These are phyloP conservation scores for Maconellicoccus hirsutus DNA, from an alignment of 1,140 invertebrate genomes.

Conservation along the genomic window DNA sequence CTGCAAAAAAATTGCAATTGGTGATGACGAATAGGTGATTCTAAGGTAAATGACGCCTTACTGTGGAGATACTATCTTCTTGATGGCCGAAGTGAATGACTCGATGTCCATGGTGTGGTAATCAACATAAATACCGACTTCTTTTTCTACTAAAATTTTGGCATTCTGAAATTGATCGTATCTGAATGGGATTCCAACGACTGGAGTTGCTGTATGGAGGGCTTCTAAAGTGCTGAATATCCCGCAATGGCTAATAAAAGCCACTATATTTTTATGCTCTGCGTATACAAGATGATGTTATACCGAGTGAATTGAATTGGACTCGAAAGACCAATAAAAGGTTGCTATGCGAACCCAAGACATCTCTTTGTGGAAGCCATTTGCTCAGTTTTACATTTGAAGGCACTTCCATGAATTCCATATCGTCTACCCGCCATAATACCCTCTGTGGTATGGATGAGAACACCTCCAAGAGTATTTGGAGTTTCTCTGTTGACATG, in stretches of 20 bases:
- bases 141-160: conserved; percentile 10
- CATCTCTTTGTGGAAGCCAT: conserved; percentile 49
- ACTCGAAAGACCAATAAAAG: too few species aligned
- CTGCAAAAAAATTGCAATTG: too few species aligned
- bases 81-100: neutral
- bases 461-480: conserved; percentile 23
- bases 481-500: conserved; percentile 1
- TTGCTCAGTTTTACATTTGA: conserved; percentile 42
- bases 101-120: neutral
- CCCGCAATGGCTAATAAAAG: conserved; percentile 61
- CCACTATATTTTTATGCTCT: conserved; percentile 53
- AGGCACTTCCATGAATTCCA: conserved; percentile 30
- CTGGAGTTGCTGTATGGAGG: conserved; percentile 53
- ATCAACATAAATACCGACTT: conserved; percentile 5
- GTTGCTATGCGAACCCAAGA: too few species aligned
- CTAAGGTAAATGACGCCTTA: too few species aligned
- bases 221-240: conserved; percentile 55
- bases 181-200: conserved; percentile 55
- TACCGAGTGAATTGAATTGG: too few species aligned
- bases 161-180: conserved; percentile 49
- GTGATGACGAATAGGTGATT: too few species aligned
- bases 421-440: conserved; percentile 54
- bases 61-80: neutral
- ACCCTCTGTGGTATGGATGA: conserved; percentile 43
- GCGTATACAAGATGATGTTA: too few species aligned